Conservation (phyloP, 2,888 invertebrate species). For the Camponotus fellah region DNA sequence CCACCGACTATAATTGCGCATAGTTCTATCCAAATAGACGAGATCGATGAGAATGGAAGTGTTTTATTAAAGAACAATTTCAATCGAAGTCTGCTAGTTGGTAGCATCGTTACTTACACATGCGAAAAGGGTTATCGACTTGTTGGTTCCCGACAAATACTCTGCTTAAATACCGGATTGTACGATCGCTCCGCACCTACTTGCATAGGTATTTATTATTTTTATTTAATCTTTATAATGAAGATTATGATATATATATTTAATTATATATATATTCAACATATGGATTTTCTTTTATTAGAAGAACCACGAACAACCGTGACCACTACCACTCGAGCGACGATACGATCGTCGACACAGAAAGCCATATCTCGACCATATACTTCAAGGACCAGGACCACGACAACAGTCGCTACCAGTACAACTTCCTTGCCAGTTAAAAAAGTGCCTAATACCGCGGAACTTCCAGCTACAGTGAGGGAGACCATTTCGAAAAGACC, state of each 20-base stretch:
- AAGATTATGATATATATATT: neutral
- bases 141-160: conserved; percentile 89
- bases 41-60: conserved; percentile 76
- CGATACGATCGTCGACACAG: conserved; percentile 79
- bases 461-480: conserved; percentile 82
- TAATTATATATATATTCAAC: neutral
- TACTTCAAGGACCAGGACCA: conserved; percentile 80
- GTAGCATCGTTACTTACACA: conserved; percentile 91
- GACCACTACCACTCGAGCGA: conserved; percentile 76
- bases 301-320: conserved; percentile 87
- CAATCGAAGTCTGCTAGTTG: conserved; percentile 86
- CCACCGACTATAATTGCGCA: conserved; percentile 79
- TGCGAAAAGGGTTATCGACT: conserved; percentile 91
- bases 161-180: conserved; percentile 92
- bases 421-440: conserved; percentile 75
- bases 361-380: conserved; percentile 84
- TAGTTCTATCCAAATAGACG: conserved; percentile 80
- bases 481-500: conserved; percentile 81
- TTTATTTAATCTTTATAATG: conserved; percentile 6
- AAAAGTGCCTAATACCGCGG: conserved; percentile 67
- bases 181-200: conserved; percentile 93
- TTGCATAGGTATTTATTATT: conserved; percentile 88
- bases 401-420: conserved; percentile 77
- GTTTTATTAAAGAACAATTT: conserved; percentile 70
- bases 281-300: conserved; percentile 63